Evolutionary conservation across 1,140 invertebrate genomes (phyloP), one percentile per base, ranked within the genome.

Genomic region (Tetramorium parvispinum): DNA sequence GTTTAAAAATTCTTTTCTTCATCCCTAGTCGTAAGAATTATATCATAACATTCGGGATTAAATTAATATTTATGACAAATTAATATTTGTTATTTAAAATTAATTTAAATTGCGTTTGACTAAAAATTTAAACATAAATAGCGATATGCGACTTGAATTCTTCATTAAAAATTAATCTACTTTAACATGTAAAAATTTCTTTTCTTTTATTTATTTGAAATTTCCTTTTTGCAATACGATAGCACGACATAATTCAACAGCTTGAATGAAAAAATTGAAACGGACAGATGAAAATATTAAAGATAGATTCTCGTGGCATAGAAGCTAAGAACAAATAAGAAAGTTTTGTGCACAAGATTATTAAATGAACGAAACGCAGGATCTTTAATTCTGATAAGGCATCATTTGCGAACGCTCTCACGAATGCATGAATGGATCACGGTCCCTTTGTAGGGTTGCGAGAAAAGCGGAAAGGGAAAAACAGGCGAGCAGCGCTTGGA

Each of bases 381-480:
- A 51, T 46, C 16, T 49, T 7, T n/a, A 24, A 73, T 61, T 73
- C 40, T 49, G 68, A 83, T 83, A 83, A 75, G 43, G 8, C 46
- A 0, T 71, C 18, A 16, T 70, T 81, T 71, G 78, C 40, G 53
- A 21, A 49, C 24, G 40, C 24, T 83, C 40, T 73, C 53, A 83
- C 43, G 49, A 71, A 53, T n/a, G 49, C 40, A 13, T 43, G 32
- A 70, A 70, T 87, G 37, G 49, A n/a, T 55, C 59, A 59, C 32
- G 68, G 32, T 8, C 11, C 2, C 24, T 82, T 87, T 85, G 65
- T 87, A 40, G 53, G 37, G 57, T 68, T n/a, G 66, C 73, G 79
- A 89, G 78, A 88, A 88, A 83, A 85, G 40, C 37, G 46, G 79
- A 87, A 73, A 68, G 40, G 66, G 76, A 66, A 73, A 78, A 89